Percentiles rank a stretch among this genome's conserved stretches.
phyloP scores from a whole-genome alignment of 30 jellyfish, hydroid and myxozoan species.

The Turritopsis rubra region DNA sequence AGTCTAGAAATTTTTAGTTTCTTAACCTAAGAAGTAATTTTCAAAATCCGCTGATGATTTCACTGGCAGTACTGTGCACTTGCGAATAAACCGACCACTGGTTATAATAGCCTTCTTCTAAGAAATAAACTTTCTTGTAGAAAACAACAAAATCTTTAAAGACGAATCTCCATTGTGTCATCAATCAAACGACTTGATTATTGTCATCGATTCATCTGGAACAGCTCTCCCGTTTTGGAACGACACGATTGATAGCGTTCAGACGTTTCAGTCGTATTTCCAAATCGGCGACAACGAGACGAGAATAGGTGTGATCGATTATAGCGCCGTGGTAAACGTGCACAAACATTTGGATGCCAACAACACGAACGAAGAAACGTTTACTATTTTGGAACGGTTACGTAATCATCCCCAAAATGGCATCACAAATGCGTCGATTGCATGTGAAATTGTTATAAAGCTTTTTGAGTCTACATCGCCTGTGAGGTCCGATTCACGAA shows the following conservation, averaged over 20 bases:
- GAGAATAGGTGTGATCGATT: conserved; percentile 76
- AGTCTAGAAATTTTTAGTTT: too few species aligned
- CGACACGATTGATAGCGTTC: conserved; percentile 57
- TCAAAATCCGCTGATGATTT: too few species aligned
- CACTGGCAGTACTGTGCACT: neutral
- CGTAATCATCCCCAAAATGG: conserved; percentile 65
- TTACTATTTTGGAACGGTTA: conserved; percentile 47
- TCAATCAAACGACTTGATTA: conserved; percentile 38
- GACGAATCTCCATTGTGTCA: neutral
- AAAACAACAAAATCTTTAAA: neutral
- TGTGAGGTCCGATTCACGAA: neutral
- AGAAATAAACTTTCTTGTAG: neutral
- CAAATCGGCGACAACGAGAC: conserved; percentile 48
- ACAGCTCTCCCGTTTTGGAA: conserved; percentile 56
- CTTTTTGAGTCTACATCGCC: conserved; percentile 5
- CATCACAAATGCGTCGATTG: neutral
- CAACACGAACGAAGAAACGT: conserved; percentile 47
- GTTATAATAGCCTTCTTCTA: neutral
- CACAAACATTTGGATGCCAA: conserved; percentile 61
- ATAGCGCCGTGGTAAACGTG: conserved; percentile 70
- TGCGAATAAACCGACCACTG: neutral
- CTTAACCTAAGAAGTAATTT: too few species aligned
- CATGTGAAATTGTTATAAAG: neutral
- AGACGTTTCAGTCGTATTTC: conserved; percentile 50
- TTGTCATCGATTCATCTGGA: conserved; percentile 77